Base-by-base conservation (phyloP, 1,140 invertebrate genomes). In the Plutomurus gul region DNA sequence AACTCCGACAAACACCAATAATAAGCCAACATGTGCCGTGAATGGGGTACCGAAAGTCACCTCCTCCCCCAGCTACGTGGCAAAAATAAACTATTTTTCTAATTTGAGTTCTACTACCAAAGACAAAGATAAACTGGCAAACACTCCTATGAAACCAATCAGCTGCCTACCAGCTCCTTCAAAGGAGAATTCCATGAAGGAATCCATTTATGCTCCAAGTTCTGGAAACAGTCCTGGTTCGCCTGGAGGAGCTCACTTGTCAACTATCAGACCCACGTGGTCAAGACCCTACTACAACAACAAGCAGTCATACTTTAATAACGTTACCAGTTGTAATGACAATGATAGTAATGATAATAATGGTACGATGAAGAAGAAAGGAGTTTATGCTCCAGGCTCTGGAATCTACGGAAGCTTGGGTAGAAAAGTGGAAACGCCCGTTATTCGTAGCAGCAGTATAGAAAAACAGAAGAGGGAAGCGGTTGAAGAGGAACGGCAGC, bases 71-170 rank as follows among this genome's bases (percentile, higher is more conserved):
- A 82, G 81, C 27, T 84, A 84, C 36, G 81, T 84, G 1, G 83
- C 83, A 20, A 82, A 82, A 81, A 84, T 84, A 7, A 84, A 84
- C 56, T 84, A 84, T 37, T 84, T 84, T 75, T 81, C 81, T 5
- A 83, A 83, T 51, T 36, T 79, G 11, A 76, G 71, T 22, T 40
- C 56, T 0, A 13, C 11, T 33, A 43, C 39, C 39, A 43, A 43
- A 43, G 27, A 36, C 36, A 65, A 65, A 27, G 56, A 65, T 16
- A 47, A 77, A 30, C 39, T 37, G 36, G 36, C 70, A 0, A 37
- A 43, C 20, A 74, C 56, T 13, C 76, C 73, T 5, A 84, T 84
- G 83, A 82, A 82, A n/a, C 83, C 83, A 25, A 74, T 84, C 13
- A 81, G 43, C 39, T 82, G 79, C 33, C 51, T 84, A 5, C 78